Evolutionary conservation across 1,140 invertebrate genomes (phyloP), one percentile per base, ranked within the genome.

Genomic region (Eupristina koningsbergeri): DNA sequence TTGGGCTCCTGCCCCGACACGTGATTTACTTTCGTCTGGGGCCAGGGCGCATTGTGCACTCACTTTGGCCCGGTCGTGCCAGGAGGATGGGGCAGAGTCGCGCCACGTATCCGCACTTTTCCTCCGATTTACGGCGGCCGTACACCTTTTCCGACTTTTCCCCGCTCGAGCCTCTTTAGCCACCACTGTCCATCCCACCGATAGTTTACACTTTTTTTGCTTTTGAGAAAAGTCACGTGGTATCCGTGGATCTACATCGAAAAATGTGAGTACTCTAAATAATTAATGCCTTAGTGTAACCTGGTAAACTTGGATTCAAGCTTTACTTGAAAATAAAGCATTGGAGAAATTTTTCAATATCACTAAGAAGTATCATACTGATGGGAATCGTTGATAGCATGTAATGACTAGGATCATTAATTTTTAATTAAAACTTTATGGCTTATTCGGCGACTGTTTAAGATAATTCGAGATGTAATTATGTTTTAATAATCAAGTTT

Each of bases 1-100:
- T 88, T 90, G 86, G 86, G 88, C 86, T 86, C 86, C 86, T 82
- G 85, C 83, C 74, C 84, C 26, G 41, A 47, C 82, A 79, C 73
- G n/a, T 84, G 83, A 84, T 79, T 84, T 84, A 84, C 76, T 75
- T 81, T 84, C 64, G 69, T 29, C 53, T 39, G 41, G 26, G 74
- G 29, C 58, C 63, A 34, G 31, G 26, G 45, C 78, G 81, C 83
- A 84, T 81, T 84, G 73, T 61, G 39, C 41, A 9, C 61, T 61
- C 58, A 50, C 73, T 75, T 75, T 75, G 75, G 41, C 45, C 73
- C 47, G 41, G n/a, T 77, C 75, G 75, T 61, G 75, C 75, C 41
- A 45, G 73, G 47, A 75, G 47, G 47, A 75, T 53, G 73, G 36
- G 41, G 74, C 11, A 36, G 47, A 50, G 74, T 50, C 50, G 47